These are phyloP conservation scores for Drosophila helvetica DNA, from an alignment of 2,888 invertebrate species.

Conservation along the genomic window DNA sequence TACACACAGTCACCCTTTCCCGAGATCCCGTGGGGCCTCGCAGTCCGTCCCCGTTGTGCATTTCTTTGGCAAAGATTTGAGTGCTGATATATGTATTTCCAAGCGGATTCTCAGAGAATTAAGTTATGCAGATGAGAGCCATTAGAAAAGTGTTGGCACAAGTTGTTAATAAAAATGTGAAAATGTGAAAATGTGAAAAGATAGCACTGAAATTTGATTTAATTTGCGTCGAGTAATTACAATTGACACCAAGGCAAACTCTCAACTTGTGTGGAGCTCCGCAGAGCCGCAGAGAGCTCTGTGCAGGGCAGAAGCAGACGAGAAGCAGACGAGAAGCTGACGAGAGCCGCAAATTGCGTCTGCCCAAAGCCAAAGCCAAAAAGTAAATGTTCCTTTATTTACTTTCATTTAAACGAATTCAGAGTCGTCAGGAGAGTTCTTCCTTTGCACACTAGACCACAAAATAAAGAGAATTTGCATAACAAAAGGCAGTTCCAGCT, in stretches of 20 bases:
- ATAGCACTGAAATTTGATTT: slow-evolving; percentile 46
- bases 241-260: slow-evolving; percentile 47
- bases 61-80: slow-evolving; percentile 55
- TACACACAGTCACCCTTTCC: slow-evolving; percentile 1
- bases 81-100: slow-evolving; percentile 47
- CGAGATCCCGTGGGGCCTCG: not conserved
- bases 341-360: slow-evolving; percentile 40
- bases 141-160: slow-evolving; percentile 44
- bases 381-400: slow-evolving; percentile 78
- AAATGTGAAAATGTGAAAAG: slow-evolving; percentile 2
- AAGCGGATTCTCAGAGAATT: slow-evolving; percentile 23
- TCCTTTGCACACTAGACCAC: slow-evolving; percentile 59
- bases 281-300: too few species aligned
- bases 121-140: slow-evolving; percentile 51
- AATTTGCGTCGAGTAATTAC: slow-evolving; percentile 63
- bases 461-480: slow-evolving; percentile 66
- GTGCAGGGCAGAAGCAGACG: not conserved
- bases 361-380: slow-evolving; percentile 67
- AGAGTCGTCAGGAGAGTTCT: slow-evolving; percentile 18
- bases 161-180: slow-evolving; percentile 47
- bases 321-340: not conserved
- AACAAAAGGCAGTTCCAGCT: slow-evolving; percentile 66
- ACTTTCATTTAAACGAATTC: slow-evolving; percentile 66
- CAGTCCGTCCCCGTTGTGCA: slow-evolving; percentile 55
- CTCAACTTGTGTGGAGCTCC: not conserved